These are phyloP conservation scores for Zoanthus solanderi DNA, from an alignment of 92 coral and sea anemone genomes.

Conservation along the genomic window DNA sequence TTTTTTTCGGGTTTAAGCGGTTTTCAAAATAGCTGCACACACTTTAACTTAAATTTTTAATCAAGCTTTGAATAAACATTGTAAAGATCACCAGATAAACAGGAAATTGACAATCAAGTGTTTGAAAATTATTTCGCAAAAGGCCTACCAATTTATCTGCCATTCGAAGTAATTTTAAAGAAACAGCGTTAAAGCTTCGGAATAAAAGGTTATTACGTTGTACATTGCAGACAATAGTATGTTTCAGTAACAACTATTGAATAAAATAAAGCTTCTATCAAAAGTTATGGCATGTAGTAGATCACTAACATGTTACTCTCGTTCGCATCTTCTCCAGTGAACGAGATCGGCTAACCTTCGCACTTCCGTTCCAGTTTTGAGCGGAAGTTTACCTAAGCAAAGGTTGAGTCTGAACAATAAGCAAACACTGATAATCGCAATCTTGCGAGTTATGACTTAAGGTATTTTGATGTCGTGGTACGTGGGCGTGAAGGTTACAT, in stretches of 20 bases:
- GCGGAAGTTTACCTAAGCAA: conserved; percentile 48
- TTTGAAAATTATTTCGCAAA: conserved; percentile 71
- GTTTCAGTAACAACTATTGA: neutral
- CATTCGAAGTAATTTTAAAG: conserved; percentile 9
- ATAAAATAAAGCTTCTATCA: neutral
- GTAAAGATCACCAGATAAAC: conserved; percentile 75
- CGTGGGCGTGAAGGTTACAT: conserved; percentile 30
- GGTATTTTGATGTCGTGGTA: neutral
- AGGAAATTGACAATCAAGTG: conserved; percentile 92
- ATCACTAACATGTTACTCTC: too few species aligned
- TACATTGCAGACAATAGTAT: neutral
- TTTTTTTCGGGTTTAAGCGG: neutral
- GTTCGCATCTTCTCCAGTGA: too few species aligned
- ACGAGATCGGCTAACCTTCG: conserved; percentile 7
- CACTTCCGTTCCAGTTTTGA: conserved; percentile 39
- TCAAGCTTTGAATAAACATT: conserved; percentile 72
- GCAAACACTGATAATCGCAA: neutral
- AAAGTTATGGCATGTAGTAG: neutral
- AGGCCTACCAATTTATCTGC: neutral
- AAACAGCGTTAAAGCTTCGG: conserved; percentile 48
- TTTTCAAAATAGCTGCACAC: neutral
- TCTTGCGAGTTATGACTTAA: neutral
- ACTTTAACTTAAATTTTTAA: conserved; percentile 15
- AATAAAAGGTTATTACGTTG: conserved; percentile 18
- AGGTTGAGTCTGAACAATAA: conserved; percentile 23